phyloP scores from a whole-genome alignment of 2,797 vertebrate genomes.

The Pogoniulus pusillus region DNA sequence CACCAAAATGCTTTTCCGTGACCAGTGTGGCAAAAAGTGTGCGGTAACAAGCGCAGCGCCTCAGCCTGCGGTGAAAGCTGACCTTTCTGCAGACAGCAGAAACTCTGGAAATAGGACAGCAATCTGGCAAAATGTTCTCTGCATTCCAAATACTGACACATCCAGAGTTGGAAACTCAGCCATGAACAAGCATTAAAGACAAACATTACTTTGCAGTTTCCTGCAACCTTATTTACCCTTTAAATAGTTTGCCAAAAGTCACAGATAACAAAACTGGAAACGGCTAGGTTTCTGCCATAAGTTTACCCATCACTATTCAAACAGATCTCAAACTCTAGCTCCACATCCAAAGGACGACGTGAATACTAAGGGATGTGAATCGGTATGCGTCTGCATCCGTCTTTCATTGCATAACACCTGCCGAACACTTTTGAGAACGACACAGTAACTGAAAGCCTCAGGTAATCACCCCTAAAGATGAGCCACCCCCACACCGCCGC shows the following conservation, averaged over 20 bases:
- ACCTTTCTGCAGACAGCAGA: not conserved
- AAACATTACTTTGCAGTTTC: not conserved
- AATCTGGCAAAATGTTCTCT: not conserved
- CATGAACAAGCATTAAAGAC: not conserved
- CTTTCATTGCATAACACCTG: rapidly evolving
- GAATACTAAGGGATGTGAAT: not conserved
- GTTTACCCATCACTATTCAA: not conserved
- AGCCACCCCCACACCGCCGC: rapidly evolving
- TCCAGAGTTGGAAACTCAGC: not conserved
- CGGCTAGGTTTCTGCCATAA: not conserved
- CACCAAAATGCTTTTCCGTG: not conserved
- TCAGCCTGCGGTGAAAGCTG: not conserved
- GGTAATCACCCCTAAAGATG: too few species aligned
- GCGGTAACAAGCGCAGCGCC: not conserved
- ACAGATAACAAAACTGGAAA: not conserved
- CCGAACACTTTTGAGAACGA: not conserved
- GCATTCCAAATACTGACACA: not conserved
- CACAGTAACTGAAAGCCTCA: rapidly evolving
- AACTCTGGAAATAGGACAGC: not conserved
- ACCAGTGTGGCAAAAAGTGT: not conserved
- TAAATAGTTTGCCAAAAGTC: not conserved
- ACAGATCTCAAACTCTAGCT: not conserved
- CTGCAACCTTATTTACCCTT: not conserved
- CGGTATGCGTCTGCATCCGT: rapidly evolving
- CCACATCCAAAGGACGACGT: rapidly evolving